Percentiles rank a stretch among this genome's conserved stretches.
phyloP scores from a whole-genome alignment of 2,797 vertebrate species.

The Graptemys geographica region DNA sequence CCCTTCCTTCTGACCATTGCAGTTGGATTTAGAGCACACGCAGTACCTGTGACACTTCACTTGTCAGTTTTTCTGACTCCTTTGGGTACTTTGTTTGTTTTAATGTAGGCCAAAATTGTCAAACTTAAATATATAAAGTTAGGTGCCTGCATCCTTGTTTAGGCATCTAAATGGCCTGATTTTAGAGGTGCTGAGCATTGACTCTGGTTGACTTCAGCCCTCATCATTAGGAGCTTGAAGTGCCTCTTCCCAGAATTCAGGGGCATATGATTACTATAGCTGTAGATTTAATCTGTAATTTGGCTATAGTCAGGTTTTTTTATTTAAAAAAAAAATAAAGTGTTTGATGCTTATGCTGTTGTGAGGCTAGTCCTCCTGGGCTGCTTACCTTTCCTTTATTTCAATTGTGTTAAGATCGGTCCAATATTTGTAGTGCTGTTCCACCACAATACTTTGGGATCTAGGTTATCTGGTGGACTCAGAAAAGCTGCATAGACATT shows the following conservation, averaged over 20 bases:
- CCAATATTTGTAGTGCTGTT: neutral
- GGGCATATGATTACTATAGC: neutral
- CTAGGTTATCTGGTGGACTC: neutral
- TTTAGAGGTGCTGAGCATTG: neutral
- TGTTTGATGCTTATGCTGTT: neutral
- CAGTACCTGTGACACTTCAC: neutral
- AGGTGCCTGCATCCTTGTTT: neutral
- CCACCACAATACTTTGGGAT: neutral
- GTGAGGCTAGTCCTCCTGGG: neutral
- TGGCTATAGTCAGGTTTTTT: neutral
- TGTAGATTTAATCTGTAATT: neutral
- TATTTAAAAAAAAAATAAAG: neutral
- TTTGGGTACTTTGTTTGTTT: neutral
- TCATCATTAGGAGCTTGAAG: neutral
- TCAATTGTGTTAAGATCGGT: rapidly evolving
- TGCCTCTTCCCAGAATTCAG: neutral
- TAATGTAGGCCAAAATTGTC: neutral
- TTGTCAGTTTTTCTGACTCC: neutral
- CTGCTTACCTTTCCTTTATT: neutral
- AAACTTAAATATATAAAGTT: neutral
- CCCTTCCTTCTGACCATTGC: neutral
- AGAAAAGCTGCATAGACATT: neutral
- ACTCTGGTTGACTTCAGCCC: neutral
- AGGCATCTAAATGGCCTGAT: neutral
- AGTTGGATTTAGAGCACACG: neutral